A percentile compares a stretch with the other conserved stretches of the same genome.
These are phyloP conservation scores for Kuschelorhynchus macadamiae DNA, from an alignment of 2,888 invertebrate genomes.

Conservation along the genomic window DNA sequence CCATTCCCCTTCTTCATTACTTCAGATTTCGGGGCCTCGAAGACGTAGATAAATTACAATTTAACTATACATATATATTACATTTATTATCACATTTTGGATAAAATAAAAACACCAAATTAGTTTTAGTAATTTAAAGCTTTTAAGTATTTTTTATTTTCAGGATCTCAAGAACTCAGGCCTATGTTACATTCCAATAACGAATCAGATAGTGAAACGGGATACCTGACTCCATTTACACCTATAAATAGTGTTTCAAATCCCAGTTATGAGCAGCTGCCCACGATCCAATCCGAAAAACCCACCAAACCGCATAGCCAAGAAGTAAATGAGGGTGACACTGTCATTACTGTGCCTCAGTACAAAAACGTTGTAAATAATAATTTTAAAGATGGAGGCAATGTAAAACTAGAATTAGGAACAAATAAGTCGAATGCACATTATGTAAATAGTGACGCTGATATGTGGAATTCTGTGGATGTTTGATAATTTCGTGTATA, in stretches of 20 bases:
- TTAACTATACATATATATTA: no score
- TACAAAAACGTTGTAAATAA: conserved; percentile 67
- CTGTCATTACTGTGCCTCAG: conserved; percentile 72
- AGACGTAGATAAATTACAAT: no score
- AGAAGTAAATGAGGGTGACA: conserved; percentile 64
- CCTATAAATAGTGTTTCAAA: conserved; percentile 63
- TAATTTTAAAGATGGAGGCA: conserved; percentile 43
- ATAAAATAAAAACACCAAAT: no score
- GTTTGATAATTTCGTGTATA: no score
- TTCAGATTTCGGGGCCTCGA: no score
- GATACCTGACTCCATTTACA: conserved; percentile 52
- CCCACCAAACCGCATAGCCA: conserved; percentile 49
- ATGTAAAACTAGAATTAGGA: conserved; percentile 54
- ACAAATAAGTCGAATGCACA: conserved; percentile 49
- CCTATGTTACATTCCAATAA: conserved; percentile 71
- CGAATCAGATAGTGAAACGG: conserved; percentile 60
- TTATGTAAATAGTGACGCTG: conserved; percentile 61
- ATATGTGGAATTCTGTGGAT: conserved; percentile 34
- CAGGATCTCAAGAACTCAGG: conserved; percentile 33
- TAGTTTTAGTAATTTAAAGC: no score
- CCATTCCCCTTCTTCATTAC: no score
- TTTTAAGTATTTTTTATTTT: no score
- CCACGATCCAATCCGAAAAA: conserved; percentile 56
- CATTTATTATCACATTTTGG: no score
- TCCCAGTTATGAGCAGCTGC: conserved; percentile 63